phyloP scores from a whole-genome alignment of 2,113 vertebrate genomes.

The Saimiri boliviensis region DNA sequence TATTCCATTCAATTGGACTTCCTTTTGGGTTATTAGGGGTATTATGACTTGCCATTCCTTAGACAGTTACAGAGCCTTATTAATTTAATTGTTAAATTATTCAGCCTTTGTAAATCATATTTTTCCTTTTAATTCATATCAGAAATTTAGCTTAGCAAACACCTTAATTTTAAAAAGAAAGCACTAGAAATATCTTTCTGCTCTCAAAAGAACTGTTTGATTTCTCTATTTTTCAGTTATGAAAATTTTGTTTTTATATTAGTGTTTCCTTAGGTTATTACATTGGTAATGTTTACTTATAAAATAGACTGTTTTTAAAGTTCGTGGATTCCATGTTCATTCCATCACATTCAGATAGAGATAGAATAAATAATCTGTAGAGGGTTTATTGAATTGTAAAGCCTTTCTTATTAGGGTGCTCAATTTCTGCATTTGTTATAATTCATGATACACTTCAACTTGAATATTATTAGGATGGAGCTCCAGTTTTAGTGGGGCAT shows the following conservation, averaged over 20 bases:
- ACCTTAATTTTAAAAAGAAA: background rate
- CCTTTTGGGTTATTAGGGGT: background rate
- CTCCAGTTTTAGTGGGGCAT: background rate
- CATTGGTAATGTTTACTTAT: background rate
- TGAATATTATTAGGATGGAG: background rate
- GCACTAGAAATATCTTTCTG: background rate
- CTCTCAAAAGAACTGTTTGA: background rate
- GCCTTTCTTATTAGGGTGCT: background rate
- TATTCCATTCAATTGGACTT: slow-evolving; percentile 6
- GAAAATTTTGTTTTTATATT: slow-evolving; percentile 1
- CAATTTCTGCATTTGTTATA: background rate
- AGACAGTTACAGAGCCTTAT: background rate
- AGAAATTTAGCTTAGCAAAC: slow-evolving; percentile 15
- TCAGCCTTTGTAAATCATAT: background rate
- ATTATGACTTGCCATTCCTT: background rate
- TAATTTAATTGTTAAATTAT: slow-evolving; percentile 27
- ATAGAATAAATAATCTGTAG: background rate
- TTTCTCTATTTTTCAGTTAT: slow-evolving; percentile 37
- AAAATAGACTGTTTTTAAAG: slow-evolving; percentile 36
- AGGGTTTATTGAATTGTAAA: slow-evolving; percentile 35
- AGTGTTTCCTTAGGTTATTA: slow-evolving; percentile 18
- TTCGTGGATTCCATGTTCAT: background rate
- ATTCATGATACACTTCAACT: background rate
- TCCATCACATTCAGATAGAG: background rate
- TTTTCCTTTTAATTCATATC: slow-evolving; percentile 37